Percentiles rank a stretch among this genome's conserved stretches.
Evolutionary conservation across 2,797 vertebrate species (phyloP).

Genomic region (Anguilla pacifica): DNA sequence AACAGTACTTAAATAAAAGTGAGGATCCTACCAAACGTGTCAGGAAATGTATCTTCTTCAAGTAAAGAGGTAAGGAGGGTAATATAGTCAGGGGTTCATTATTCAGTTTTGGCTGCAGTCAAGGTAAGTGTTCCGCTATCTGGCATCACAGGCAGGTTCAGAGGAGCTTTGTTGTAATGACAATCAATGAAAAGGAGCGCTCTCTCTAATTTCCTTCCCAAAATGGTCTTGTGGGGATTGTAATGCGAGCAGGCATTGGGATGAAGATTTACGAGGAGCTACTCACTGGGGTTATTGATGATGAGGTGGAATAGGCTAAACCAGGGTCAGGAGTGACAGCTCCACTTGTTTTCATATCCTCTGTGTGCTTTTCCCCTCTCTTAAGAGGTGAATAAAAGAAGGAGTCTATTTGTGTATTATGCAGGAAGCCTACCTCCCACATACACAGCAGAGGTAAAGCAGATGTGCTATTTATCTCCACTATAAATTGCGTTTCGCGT

Average conservation of each 20-base stretch:
- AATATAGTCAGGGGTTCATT: neutral
- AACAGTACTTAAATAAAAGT: neutral
- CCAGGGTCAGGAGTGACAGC: neutral
- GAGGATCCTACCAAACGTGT: neutral
- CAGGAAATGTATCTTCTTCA: neutral
- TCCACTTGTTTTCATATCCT: constrained; percentile 25
- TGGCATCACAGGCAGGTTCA: constrained; percentile 1
- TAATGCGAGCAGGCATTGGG: neutral
- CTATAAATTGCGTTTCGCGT: neutral
- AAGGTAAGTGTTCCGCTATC: neutral
- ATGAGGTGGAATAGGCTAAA: neutral
- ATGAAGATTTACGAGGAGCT: constrained; percentile 14
- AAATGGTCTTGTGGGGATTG: constrained; percentile 10
- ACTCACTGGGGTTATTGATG: constrained; percentile 14
- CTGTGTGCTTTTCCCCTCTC: neutral
- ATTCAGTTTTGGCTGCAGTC: neutral
- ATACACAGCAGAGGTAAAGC: neutral
- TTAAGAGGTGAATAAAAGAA: constrained; percentile 7
- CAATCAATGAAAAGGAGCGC: neutral
- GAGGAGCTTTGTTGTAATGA: neutral
- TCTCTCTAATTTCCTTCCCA: constrained; percentile 11
- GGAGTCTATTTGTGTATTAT: constrained; percentile 2
- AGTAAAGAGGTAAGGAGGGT: neutral
- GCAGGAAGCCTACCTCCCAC: neutral
- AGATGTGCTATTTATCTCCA: neutral